A percentile compares a stretch with the other conserved stretches of the same genome.
Conservation (phyloP, 2,888 invertebrate species). For the Cephus spinipes region DNA sequence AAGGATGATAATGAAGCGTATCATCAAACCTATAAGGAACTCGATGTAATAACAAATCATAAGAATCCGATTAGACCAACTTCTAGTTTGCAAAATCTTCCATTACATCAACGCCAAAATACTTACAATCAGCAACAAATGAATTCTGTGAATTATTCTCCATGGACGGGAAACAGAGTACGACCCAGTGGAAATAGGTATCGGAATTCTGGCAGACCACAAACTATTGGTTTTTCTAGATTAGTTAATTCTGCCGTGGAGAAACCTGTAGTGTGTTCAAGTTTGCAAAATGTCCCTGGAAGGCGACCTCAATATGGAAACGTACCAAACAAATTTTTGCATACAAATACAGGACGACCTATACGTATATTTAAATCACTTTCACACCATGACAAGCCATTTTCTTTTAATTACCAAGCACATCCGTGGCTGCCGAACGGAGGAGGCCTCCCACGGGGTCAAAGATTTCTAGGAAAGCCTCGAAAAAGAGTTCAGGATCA, state of each 20-base stretch:
- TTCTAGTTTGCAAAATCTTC: background rate
- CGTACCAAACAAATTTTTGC: background rate
- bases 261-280: background rate
- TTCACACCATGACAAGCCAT: background rate
- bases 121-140: background rate
- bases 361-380: background rate
- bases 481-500: background rate
- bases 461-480: background rate
- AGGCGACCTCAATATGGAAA: background rate
- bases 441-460: background rate
- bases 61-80: background rate
- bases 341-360: background rate
- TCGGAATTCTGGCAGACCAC: background rate
- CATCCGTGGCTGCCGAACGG: background rate
- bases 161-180: background rate
- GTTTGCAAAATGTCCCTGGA: background rate
- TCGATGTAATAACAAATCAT: background rate
- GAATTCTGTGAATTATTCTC: background rate
- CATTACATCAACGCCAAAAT: background rate
- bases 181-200: background rate
- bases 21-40: background rate
- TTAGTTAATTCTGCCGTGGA: background rate
- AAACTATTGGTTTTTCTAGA: background rate
- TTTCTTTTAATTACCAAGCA: background rate
- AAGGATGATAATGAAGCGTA: constrained; percentile 5